Evolutionary conservation across 2,113 vertebrate species (phyloP).

Genomic region (Nycticebus coucang): DNA sequence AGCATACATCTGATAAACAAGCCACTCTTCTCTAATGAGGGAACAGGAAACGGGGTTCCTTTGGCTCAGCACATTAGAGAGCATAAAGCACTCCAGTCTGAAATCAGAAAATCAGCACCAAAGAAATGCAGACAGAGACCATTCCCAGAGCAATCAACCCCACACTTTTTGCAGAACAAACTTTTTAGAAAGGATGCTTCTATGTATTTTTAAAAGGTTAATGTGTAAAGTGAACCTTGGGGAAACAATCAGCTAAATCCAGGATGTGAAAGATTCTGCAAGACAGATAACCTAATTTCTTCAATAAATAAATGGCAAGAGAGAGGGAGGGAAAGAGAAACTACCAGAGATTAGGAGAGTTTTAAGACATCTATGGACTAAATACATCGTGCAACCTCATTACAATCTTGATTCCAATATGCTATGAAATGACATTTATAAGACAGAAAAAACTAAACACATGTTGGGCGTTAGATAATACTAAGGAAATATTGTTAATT

Average conservation of each 20-base stretch:
- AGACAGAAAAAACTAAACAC: background rate
- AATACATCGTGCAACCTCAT: background rate
- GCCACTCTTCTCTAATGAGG: background rate
- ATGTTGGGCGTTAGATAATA: background rate
- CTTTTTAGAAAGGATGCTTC: background rate
- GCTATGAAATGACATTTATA: background rate
- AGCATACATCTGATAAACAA: background rate
- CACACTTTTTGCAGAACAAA: background rate
- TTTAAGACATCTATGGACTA: background rate
- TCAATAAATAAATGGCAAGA: background rate
- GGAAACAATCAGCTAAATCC: background rate
- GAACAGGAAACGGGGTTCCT: slow-evolving; percentile 42
- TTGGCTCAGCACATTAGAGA: slow-evolving; percentile 27
- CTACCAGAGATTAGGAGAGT: background rate
- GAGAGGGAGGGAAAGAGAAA: background rate
- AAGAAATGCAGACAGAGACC: background rate
- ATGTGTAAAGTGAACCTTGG: slow-evolving; percentile 1
- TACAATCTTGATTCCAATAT: background rate
- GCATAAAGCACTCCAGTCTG: background rate
- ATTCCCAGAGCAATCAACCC: background rate
- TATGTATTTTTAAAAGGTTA: background rate
- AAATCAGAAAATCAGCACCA: slow-evolving; percentile 41
- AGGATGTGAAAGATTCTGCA: background rate
- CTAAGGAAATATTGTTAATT: slow-evolving; percentile 17
- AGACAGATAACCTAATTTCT: background rate